Evolutionary conservation across 2,888 invertebrate genomes (phyloP), one percentile per base, ranked within the genome.

Genomic region (Tillus elongatus): DNA sequence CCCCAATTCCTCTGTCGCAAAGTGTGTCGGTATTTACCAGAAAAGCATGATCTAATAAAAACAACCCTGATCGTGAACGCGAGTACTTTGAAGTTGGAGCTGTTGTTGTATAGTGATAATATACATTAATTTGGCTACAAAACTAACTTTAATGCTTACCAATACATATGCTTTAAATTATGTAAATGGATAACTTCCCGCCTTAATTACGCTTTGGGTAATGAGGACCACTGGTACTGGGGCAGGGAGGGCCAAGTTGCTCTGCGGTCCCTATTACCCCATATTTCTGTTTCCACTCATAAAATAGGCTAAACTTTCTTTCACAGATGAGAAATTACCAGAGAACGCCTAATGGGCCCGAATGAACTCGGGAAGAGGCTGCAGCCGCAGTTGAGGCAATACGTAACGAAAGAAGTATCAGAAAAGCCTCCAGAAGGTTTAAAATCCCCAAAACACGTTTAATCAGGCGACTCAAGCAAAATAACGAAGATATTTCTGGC

Each of bases 391-490:
- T 19, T 19, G 6, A 19, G n/a, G 24, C 24, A n/a, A 19, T 19
- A 19, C 24, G 24, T n/a, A 19, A 19, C n/a, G 24, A n/a, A 19
- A 19, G 6, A n/a, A 19, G 24, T n/a, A 19, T 19, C 24, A 19
- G 24, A n/a, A n/a, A 19, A 19, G 24, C 24, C n/a, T 19, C 24
- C 24, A 19, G 24, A n/a, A 19, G 24, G 24, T 19, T 19, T 19
- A 19, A 19, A 19, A n/a, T 19, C 24, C 24, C 24, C 6, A 19
- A 19, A 19, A 19, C 24, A n/a, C n/a, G 24, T 19, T 19, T 19
- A 19, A 19, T 19, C n/a, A 19, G 24, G n/a, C 24, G 24, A 19
- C 24, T 19, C 6, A 19, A 19, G 24, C 24, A 19, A 19, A 19
- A 19, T 19, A n/a, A 19, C 6, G 24, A n/a, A 19, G n/a, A 6